Base-by-base conservation (phyloP, 2,113 vertebrate genomes). In the Tragelaphus scriptus region DNA sequence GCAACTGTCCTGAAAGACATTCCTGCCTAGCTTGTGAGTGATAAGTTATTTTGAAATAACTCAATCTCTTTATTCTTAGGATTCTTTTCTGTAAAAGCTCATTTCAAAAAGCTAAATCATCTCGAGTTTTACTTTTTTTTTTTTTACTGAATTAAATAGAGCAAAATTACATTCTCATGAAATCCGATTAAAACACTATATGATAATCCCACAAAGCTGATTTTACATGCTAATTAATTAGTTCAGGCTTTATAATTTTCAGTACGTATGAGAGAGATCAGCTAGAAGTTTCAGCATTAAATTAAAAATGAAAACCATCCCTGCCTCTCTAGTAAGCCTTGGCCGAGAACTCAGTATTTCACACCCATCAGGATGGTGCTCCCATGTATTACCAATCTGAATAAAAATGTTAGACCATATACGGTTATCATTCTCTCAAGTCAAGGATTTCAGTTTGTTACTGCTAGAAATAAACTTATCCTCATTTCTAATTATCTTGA, bases 401-500 rank as follows among this genome's bases (percentile, higher is more conserved):
- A 81, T 36, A 55, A 77, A 96, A 95, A 84, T 12, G 40, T 81
- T 53, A 36, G 55, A 65, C 91, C 68, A 53, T 90, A 93, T 85
- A 97, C 21, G 55, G 93, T 61, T 85, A 44, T 90, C 30, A 95
- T 65, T 86, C 61, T 58, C 85, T 88, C n/a, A 97, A 56, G 40
- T 59, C 80, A 97, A 91, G 90, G 95, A 97, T 97, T 80, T 68
- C 36, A 13, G 56, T 88, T 86, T 96, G 80, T 98, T 96, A 61
- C 68, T 36, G 14, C 10, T 81, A 85, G 58, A 94, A 79, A 92
- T 95, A 95, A 97, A 97, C 88, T 94, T 87, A 93, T 90, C 58
- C 32, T 59, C 53, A 65, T 97, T 91, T 93, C 93, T 95, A 96
- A 96, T 97, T 97, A 85, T 89, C 88, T 98, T 58, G 77, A 97